phyloP scores from a whole-genome alignment of 2,113 vertebrate genomes.

The Struthio camelus region DNA sequence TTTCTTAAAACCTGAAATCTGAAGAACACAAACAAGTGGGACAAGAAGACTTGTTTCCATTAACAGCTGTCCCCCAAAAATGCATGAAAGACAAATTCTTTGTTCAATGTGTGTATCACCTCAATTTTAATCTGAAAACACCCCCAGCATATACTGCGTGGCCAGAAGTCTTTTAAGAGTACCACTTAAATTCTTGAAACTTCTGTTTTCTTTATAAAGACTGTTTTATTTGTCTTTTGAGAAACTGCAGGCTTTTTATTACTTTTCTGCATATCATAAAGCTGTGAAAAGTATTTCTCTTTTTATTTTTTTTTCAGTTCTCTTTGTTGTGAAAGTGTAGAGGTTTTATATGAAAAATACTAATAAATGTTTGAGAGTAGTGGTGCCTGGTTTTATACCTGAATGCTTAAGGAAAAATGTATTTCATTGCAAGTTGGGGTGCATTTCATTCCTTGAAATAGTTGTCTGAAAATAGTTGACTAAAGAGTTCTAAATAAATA shows the following conservation, averaged over 20 bases:
- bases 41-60: neutral
- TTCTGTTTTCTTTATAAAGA: neutral
- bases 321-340: neutral
- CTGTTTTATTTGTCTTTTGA: neutral
- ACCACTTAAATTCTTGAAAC: neutral
- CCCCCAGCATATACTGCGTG: neutral
- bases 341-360: neutral
- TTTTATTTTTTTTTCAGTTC: neutral
- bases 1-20: neutral
- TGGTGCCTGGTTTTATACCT: neutral
- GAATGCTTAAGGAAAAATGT: neutral
- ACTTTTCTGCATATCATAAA: neutral
- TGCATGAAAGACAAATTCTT: neutral
- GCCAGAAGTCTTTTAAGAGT: neutral
- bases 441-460: neutral
- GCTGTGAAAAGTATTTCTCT: neutral
- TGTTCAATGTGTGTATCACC: neutral
- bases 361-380: neutral
- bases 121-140: neutral
- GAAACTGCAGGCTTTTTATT: neutral
- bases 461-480: neutral
- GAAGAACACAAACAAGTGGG: neutral
- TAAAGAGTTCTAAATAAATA: neutral
- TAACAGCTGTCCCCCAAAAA: neutral
- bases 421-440: neutral